Evolutionary conservation across 2,888 invertebrate genomes (phyloP).

Genomic region (Athalia rosae): DNA sequence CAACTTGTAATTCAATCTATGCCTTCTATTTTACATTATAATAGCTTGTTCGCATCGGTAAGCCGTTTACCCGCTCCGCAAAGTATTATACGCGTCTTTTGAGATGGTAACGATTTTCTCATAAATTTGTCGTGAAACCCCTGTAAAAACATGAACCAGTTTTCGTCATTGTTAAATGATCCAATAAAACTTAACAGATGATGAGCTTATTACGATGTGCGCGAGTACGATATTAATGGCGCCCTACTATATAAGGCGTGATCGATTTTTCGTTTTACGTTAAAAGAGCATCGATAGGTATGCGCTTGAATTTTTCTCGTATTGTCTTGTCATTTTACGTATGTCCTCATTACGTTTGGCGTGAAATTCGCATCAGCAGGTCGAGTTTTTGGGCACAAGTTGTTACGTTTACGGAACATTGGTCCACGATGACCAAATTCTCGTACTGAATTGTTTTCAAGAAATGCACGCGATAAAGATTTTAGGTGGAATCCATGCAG

Average conservation of each 20-base stretch:
- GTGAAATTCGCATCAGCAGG: background rate
- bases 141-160: slow-evolving; percentile 57
- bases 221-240: background rate
- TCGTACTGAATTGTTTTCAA: background rate
- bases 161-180: slow-evolving; percentile 58
- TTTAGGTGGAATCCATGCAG: background rate
- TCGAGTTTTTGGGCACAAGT: background rate
- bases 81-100: background rate
- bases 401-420: background rate
- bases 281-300: too few relatives aligned
- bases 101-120: slow-evolving; percentile 7
- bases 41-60: slow-evolving; percentile 24
- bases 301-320: too few relatives aligned
- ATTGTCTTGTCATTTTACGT: too few relatives aligned
- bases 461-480: background rate
- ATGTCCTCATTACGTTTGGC: background rate
- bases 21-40: background rate
- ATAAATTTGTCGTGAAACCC: slow-evolving; percentile 22
- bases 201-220: background rate
- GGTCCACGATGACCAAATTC: background rate
- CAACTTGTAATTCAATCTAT: slow-evolving; percentile 5
- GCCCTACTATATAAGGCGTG: too few relatives aligned
- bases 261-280: too few relatives aligned
- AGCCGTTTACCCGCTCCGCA: slow-evolving; percentile 6
- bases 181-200: slow-evolving; percentile 49